A percentile compares a stretch with the other conserved stretches of the same genome.
Conservation (phyloP, 2,888 invertebrate species). For the Idaea straminata region DNA sequence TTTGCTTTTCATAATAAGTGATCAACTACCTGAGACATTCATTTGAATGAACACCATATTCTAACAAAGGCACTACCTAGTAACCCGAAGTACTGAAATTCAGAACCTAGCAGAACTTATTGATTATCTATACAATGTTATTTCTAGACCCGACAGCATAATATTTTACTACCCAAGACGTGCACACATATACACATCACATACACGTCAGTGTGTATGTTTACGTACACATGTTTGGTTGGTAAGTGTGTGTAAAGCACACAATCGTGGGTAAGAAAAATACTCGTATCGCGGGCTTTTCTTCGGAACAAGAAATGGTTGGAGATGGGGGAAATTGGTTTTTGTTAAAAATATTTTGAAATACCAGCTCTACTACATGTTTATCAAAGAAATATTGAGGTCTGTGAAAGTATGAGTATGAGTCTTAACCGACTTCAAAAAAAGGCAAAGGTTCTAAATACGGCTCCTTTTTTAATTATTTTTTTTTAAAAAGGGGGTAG, state of each 20-base stretch:
- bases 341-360: neutral
- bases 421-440: too few relatives aligned
- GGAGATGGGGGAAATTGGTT: slow-evolving; percentile 38
- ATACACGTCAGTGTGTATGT: slow-evolving; percentile 12
- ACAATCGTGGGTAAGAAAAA: slow-evolving; percentile 66
- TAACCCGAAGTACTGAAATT: slow-evolving; percentile 28
- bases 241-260: slow-evolving; percentile 27
- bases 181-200: slow-evolving; percentile 40
- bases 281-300: slow-evolving; percentile 74
- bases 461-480: too few relatives aligned
- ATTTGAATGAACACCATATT: neutral
- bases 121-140: slow-evolving; percentile 81
- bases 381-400: too few relatives aligned
- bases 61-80: neutral
- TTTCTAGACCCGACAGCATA: slow-evolving; percentile 79
- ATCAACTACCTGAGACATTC: neutral
- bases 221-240: slow-evolving; percentile 31
- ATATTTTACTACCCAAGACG: slow-evolving; percentile 78
- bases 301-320: slow-evolving; percentile 48
- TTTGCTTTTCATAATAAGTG: too few relatives aligned
- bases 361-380: too few relatives aligned
- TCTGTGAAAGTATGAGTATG: too few relatives aligned
- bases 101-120: slow-evolving; percentile 67
- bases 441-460: too few relatives aligned
- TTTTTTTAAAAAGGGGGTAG: too few relatives aligned